Percentiles rank a stretch among this genome's conserved stretches.
Conservation (phyloP, 2,888 invertebrate species). For the Papilio protenor region DNA sequence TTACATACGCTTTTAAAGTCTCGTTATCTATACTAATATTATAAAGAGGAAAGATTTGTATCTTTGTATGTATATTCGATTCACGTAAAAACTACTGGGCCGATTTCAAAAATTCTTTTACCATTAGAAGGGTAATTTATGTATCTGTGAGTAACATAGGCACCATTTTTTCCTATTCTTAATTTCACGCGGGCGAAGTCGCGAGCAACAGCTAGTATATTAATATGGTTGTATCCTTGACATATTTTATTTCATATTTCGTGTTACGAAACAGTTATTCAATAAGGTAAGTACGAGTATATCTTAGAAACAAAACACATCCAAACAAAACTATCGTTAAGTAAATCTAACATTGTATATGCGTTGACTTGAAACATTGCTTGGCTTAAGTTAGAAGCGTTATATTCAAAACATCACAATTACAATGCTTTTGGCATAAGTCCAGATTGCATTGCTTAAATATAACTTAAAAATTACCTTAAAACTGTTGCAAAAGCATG, state of each 20-base stretch:
- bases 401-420: background rate
- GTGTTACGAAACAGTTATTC: constrained; percentile 5
- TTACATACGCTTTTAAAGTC: background rate
- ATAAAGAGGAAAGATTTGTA: too few relatives aligned
- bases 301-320: background rate
- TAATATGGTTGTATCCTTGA: background rate
- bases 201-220: too few relatives aligned
- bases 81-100: too few relatives aligned
- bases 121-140: too few relatives aligned
- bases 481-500: too few relatives aligned
- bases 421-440: background rate
- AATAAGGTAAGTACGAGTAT: background rate
- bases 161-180: too few relatives aligned
- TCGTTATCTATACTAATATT: background rate
- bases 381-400: background rate
- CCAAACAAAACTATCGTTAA: constrained; percentile 3
- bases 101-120: too few relatives aligned
- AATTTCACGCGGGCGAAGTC: too few relatives aligned
- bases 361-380: background rate
- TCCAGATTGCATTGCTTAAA: background rate
- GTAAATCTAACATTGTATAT: background rate
- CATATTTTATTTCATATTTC: background rate
- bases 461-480: too few relatives aligned
- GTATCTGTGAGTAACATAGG: too few relatives aligned
- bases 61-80: too few relatives aligned